phyloP scores from a whole-genome alignment of 2,797 vertebrate genomes.

The Manis pentadactyla region DNA sequence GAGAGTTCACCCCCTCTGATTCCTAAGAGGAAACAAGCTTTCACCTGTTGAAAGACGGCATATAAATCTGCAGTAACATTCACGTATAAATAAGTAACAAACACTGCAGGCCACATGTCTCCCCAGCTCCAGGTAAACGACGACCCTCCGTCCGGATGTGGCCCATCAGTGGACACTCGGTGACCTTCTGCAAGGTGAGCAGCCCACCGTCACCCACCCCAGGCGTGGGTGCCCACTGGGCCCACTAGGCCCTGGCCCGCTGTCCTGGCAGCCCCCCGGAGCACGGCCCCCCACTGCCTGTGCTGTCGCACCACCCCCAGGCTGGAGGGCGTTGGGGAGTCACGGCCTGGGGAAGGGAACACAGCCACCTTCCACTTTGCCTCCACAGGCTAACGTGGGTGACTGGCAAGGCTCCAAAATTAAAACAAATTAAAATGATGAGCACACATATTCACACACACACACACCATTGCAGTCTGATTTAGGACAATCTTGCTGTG shows the following conservation, averaged over 20 bases:
- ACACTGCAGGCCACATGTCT: not conserved
- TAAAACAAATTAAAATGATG: not conserved
- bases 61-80: too few relatives aligned
- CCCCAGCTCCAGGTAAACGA: not conserved
- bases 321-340: rapidly evolving
- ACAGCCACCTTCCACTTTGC: not conserved
- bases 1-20: rapidly evolving
- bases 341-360: not conserved
- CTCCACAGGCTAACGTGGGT: too few relatives aligned
- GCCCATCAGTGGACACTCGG: not conserved
- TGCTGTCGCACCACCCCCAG: not conserved
- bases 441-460: too few relatives aligned
- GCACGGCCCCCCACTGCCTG: not conserved
- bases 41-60: not conserved
- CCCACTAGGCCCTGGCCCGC: too few relatives aligned
- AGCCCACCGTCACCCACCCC: not conserved
- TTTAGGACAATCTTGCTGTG: not conserved
- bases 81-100: not conserved
- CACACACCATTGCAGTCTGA: not conserved
- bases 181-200: not conserved
- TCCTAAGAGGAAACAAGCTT: not conserved
- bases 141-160: rapidly evolving
- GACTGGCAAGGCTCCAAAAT: not conserved
- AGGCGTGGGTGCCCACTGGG: not conserved
- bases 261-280: too few relatives aligned